Evolutionary conservation across 1,140 invertebrate species (phyloP).

Genomic region (Brachionus manjavacas): DNA sequence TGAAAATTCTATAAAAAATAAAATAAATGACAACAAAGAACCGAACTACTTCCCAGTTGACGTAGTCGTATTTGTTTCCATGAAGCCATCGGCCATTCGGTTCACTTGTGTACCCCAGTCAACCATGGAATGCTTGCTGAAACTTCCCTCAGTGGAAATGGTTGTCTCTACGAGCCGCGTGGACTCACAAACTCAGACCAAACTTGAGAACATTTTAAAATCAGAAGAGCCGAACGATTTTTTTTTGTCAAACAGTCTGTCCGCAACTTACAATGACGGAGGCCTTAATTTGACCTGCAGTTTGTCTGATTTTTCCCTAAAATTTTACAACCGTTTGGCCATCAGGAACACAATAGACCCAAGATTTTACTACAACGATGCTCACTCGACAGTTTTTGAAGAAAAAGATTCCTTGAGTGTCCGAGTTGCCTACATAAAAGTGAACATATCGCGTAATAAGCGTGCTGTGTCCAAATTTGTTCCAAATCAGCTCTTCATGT

Average conservation of each 20-base stretch:
- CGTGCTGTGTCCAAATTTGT: conserved; percentile 68
- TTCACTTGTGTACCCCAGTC: conserved; percentile 86
- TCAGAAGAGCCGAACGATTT: conserved; percentile 11
- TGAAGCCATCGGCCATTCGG: conserved; percentile 88
- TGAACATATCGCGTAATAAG: conserved; percentile 76
- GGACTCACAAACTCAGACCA: not conserved
- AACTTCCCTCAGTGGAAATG: conserved; percentile 82
- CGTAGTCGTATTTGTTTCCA: conserved; percentile 95
- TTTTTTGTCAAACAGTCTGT: not conserved
- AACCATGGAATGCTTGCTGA: conserved; percentile 88
- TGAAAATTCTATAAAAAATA: conserved; percentile 44
- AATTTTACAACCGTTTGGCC: conserved; percentile 94
- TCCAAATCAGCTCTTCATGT: not conserved
- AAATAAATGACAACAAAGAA: conserved; percentile 48
- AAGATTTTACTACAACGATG: not conserved
- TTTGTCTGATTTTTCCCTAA: conserved; percentile 89
- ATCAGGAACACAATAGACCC: not conserved
- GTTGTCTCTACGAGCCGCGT: conserved; percentile 59
- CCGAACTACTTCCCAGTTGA: conserved; percentile 91
- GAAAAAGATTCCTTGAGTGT: conserved; percentile 89
- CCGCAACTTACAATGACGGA: conserved; percentile 60
- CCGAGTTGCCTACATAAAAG: conserved; percentile 93
- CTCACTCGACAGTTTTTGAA: conserved; percentile 61
- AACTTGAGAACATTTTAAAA: conserved; percentile 9
- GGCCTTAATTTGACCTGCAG: conserved; percentile 87